phyloP scores from a whole-genome alignment of 1,140 invertebrate genomes.

The Drosophila kanapiae region DNA sequence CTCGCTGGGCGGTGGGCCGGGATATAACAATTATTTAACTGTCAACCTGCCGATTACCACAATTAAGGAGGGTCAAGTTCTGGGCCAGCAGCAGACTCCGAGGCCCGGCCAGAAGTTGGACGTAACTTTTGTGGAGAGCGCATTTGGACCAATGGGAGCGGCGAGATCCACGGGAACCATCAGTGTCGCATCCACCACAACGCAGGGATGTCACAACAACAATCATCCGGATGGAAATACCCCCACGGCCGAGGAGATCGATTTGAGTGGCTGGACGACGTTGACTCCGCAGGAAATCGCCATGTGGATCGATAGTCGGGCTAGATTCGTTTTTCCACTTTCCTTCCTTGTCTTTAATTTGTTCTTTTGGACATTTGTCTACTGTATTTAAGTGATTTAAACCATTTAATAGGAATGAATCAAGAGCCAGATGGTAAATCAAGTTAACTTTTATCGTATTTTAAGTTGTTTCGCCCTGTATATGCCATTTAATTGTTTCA shows the following conservation, averaged over 20 bases:
- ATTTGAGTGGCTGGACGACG: conserved; percentile 89
- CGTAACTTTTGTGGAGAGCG: conserved; percentile 65
- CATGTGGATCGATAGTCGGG: conserved; percentile 92
- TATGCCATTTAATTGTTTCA: neutral
- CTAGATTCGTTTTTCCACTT: conserved; percentile 91
- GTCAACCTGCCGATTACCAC: conserved; percentile 77
- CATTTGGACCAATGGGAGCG: conserved; percentile 15
- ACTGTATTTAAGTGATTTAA: conserved; percentile 60
- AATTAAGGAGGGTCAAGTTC: conserved; percentile 66
- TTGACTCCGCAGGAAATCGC: conserved; percentile 95
- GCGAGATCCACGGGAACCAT: conserved; percentile 1
- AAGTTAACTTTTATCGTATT: neutral
- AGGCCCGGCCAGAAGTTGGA: conserved; percentile 36
- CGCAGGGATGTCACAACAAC: conserved; percentile 33
- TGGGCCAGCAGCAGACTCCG: conserved; percentile 13
- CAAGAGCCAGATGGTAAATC: neutral
- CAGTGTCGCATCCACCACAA: conserved; percentile 3
- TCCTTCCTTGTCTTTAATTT: conserved; percentile 93
- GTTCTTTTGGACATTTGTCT: conserved; percentile 94
- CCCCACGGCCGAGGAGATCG: conserved; percentile 42
- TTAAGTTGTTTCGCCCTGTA: neutral
- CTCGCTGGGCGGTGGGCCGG: conserved; percentile 62
- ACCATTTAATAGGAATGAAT: neutral
- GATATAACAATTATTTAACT: conserved; percentile 75
- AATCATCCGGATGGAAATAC: conserved; percentile 38